Percentiles rank a stretch among this genome's conserved stretches.
These are phyloP conservation scores for Aplocera efformata DNA, from an alignment of 2,888 invertebrate genomes.

Conservation along the genomic window DNA sequence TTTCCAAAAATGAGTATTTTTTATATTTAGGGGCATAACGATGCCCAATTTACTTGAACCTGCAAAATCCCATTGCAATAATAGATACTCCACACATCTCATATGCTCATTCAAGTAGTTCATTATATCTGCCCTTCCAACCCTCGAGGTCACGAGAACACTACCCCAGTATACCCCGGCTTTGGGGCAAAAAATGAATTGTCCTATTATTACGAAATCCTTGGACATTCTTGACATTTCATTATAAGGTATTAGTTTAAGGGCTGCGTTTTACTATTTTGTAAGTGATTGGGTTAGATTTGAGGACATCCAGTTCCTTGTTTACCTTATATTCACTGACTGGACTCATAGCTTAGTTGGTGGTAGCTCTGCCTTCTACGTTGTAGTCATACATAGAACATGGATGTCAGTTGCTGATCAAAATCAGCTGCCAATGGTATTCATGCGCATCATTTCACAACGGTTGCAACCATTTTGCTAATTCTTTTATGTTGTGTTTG, in stretches of 20 bases:
- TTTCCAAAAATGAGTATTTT: no score
- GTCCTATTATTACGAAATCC: conserved; percentile 44
- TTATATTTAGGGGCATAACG: no score
- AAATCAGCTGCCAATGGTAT: no score
- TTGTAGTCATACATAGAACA: no score
- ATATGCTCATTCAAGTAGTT: conserved; percentile 11
- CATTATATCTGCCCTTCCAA: conserved; percentile 15
- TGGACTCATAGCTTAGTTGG: no score
- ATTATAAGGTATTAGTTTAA: conserved; percentile 45
- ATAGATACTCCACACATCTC: conserved; percentile 9
- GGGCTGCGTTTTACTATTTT: conserved; percentile 19
- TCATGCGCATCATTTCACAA: no score
- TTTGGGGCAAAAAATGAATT: conserved; percentile 53
- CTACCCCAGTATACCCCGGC: conserved; percentile 35
- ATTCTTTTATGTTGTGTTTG: no score
- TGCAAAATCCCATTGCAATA: conserved; percentile 15
- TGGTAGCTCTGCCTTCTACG: no score
- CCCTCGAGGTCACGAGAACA: conserved; percentile 19
- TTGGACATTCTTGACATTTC: conserved; percentile 45
- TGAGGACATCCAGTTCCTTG: no score
- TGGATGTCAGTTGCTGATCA: no score
- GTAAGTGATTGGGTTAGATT: conserved; percentile 28
- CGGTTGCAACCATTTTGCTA: no score
- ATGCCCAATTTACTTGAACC: not conserved
- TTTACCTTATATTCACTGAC: no score